phyloP scores from a whole-genome alignment of 2,797 vertebrate species.

The Brotula barbata region DNA sequence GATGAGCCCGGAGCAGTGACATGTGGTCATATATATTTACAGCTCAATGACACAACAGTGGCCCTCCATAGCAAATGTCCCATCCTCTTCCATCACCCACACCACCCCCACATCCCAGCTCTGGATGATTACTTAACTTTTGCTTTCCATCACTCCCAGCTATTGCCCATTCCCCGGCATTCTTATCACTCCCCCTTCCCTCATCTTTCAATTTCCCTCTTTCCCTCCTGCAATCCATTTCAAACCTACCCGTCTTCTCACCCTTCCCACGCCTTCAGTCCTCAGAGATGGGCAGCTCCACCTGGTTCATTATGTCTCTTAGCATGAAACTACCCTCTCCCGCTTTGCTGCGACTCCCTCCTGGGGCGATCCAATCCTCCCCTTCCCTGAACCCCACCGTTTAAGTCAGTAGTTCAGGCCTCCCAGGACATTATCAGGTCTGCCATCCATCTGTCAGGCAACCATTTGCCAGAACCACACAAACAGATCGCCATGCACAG shows the following conservation, averaged over 20 bases:
- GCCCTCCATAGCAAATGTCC: constrained; percentile 11
- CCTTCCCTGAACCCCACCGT: constrained; percentile 59
- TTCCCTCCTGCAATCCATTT: not conserved
- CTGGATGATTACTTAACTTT: constrained; percentile 21
- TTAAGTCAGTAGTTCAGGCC: constrained; percentile 65
- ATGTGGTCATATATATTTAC: not conserved
- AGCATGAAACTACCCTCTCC: constrained; percentile 59
- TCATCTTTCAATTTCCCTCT: constrained; percentile 20
- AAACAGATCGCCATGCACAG: constrained; percentile 30
- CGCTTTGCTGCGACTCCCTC: constrained; percentile 57
- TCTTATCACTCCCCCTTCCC: constrained; percentile 4
- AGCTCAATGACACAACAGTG: constrained; percentile 6
- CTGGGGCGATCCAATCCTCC: constrained; percentile 64
- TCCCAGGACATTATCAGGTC: constrained; percentile 55
- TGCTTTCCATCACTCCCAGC: constrained; percentile 4
- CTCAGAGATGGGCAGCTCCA: constrained; percentile 37
- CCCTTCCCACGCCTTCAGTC: constrained; percentile 7
- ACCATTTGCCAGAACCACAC: constrained; percentile 57
- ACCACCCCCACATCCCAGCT: not conserved
- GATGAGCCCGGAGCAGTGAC: constrained; percentile 3
- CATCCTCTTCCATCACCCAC: constrained; percentile 5
- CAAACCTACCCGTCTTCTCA: constrained; percentile 7
- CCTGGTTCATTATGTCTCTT: constrained; percentile 61
- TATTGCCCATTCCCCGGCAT: constrained; percentile 6
- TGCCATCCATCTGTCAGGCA: constrained; percentile 76